Conservation (phyloP, 2,113 vertebrate species). For the Tragelaphus buxtoni region DNA sequence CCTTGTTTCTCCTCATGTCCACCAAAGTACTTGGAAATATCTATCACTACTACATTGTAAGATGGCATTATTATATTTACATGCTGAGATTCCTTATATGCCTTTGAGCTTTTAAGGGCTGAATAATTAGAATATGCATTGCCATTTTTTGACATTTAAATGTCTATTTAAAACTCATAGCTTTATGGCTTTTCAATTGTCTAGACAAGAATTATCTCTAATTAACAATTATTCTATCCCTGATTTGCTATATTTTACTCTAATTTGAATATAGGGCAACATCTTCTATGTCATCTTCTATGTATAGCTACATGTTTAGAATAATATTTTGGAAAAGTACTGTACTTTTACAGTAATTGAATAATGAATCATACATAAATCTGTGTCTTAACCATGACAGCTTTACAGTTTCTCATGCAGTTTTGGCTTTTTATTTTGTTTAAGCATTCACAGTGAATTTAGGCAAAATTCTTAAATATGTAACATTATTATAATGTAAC, state of each 20-base stretch:
- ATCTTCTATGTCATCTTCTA: background rate
- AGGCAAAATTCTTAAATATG: background rate
- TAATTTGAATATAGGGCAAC: background rate
- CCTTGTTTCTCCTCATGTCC: background rate
- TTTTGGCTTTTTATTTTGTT: background rate
- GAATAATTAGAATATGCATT: conserved; percentile 32
- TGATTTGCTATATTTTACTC: background rate
- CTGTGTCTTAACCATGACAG: background rate
- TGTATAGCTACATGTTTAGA: background rate
- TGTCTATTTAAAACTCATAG: conserved; percentile 12
- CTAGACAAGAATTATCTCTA: background rate
- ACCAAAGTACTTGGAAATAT: background rate
- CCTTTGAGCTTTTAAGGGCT: conserved; percentile 28
- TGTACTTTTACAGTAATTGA: background rate
- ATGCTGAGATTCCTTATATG: background rate
- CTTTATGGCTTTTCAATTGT: background rate
- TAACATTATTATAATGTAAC: background rate
- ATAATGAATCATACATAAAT: conserved; percentile 37
- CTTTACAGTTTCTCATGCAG: background rate
- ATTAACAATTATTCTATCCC: background rate
- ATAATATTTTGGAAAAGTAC: background rate
- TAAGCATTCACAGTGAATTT: background rate
- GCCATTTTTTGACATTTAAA: conserved; percentile 33
- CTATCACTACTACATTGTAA: background rate
- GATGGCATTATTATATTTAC: background rate